A percentile compares a stretch with the other conserved stretches of the same genome.
These are phyloP conservation scores for Rhadina sibilatrix DNA, from an alignment of 2,113 vertebrate genomes.

Conservation along the genomic window DNA sequence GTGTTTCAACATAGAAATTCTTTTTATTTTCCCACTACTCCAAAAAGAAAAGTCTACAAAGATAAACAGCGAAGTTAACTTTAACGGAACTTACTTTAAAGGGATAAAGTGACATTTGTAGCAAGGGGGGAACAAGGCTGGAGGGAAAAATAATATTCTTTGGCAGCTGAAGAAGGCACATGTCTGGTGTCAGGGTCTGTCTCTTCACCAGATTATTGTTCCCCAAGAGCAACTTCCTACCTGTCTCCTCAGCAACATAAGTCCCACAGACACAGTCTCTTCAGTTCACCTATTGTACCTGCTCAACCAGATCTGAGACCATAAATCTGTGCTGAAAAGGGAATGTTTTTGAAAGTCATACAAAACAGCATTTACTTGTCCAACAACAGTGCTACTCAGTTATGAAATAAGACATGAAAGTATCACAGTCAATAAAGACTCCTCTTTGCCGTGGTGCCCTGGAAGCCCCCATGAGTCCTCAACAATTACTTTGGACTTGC, in stretches of 20 bases:
- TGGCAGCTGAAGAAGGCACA: not conserved
- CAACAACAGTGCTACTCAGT: not conserved
- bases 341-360: not conserved
- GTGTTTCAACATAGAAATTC: not conserved
- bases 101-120: not conserved
- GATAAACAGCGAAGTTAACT: not conserved
- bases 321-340: not conserved
- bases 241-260: not conserved
- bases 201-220: not conserved
- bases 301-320: not conserved
- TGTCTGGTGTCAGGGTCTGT: not conserved
- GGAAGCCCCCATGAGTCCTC: not conserved
- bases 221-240: not conserved
- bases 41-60: not conserved
- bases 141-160: not conserved
- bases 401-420: not conserved
- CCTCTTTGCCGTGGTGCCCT: not conserved
- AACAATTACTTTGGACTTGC: not conserved
- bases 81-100: not conserved
- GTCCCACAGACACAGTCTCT: not conserved
- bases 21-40: not conserved
- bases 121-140: not conserved
- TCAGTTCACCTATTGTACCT: not conserved
- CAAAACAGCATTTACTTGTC: not conserved
- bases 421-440: not conserved